Evolutionary conservation across 2,113 vertebrate species (phyloP), one percentile per base, ranked within the genome.

Genomic region (Cyanoderma ruficeps): DNA sequence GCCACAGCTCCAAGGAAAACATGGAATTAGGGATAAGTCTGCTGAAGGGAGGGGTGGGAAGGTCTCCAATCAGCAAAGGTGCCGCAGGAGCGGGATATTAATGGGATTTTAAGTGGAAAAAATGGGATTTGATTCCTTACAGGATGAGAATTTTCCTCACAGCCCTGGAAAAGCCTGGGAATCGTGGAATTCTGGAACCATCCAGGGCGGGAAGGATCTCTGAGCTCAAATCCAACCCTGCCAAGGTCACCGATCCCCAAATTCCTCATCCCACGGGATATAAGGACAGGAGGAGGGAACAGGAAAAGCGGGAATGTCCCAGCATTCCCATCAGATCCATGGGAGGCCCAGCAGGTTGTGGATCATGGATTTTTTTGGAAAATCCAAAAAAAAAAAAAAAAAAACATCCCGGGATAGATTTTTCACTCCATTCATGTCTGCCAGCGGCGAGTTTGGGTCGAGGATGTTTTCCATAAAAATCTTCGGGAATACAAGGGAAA

Each of bases 401-500:
- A 57, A 76, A 35, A 44, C 3, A 1, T 25, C 44, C 25, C 0
- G 0, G 60, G 24, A 11, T 6, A 10, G 31, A 20, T 7, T 76
- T 67, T 21, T 15, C 4, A 0, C 30, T 57, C 50, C 10, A 1
- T 16, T 56, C n/a, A 64, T 1, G 0, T 23, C 28, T 2, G 4
- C 41, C 7, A 39, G 19, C 0, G 0, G 30, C 0, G 0, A 57
- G 35, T 6, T 16, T 2, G 6, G 9, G 6, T 22, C 27, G 44
- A 37, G 53, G 53, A 59, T 22, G 53, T 33, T 86, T 86, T 68
- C 53, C 83, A 2, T 44, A 22, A 31, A 25, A 12, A 59, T 52
- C 21, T 27, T 86, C 8, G 37, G 63, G 71, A 68, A 59, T 7
- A 44, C 3, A 2, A 22, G 53, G 61, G 60, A 10, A 75, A 86